phyloP scores from a whole-genome alignment of 92 coral and sea anemone genomes.

The Phenganax marumi region DNA sequence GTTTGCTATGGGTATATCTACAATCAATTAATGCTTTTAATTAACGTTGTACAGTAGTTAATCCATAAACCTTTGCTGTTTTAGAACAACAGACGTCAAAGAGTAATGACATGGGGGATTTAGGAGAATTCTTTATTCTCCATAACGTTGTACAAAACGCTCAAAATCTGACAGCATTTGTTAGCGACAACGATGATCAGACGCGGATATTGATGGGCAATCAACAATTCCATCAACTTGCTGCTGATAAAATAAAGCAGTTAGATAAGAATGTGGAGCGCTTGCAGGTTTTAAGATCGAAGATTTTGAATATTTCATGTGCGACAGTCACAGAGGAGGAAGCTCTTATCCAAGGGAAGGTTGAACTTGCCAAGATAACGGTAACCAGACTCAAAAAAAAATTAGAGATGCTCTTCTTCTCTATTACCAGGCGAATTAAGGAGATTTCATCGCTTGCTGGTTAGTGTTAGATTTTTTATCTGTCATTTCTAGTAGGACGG shows the following conservation, averaged over 20 bases:
- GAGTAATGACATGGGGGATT: background rate
- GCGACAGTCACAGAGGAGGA: constrained; percentile 23
- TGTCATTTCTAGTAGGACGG: no score
- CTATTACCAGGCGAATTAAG: constrained; percentile 14
- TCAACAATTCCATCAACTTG: constrained; percentile 13
- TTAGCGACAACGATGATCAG: constrained; percentile 20
- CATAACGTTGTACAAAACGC: constrained; percentile 21
- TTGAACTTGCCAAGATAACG: background rate
- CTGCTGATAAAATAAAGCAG: constrained; percentile 2
- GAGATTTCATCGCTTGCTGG: constrained; percentile 32
- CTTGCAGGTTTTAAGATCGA: background rate
- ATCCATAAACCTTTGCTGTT: background rate
- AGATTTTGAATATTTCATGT: background rate
- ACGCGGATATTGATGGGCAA: background rate
- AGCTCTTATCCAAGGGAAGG: background rate
- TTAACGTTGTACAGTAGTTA: background rate
- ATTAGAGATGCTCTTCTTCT: constrained; percentile 29
- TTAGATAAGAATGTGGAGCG: constrained; percentile 19
- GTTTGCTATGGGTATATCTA: constrained; percentile 45
- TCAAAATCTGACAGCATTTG: constrained; percentile 3
- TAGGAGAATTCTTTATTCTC: background rate
- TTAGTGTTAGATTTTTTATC: no score
- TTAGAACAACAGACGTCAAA: constrained; percentile 6
- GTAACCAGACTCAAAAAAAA: background rate
- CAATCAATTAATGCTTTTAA: background rate